phyloP scores from a whole-genome alignment of 1,140 invertebrate species.

The Cyclargus thomasi region DNA sequence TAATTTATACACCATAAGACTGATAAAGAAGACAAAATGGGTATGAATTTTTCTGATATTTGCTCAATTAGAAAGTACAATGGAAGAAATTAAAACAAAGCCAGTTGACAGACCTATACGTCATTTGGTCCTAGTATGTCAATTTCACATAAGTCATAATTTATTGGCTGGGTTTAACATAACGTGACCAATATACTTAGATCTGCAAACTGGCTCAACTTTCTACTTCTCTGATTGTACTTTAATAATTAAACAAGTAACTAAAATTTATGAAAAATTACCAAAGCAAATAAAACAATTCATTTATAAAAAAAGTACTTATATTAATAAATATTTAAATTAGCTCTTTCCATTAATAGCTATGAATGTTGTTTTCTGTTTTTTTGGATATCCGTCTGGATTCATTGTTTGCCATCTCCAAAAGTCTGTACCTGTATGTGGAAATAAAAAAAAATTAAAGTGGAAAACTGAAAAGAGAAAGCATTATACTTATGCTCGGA shows the following conservation, averaged over 20 bases:
- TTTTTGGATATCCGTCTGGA: slow-evolving; percentile 83
- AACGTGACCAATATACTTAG: too few species aligned
- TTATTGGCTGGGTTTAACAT: too few species aligned
- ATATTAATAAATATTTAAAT: slow-evolving; percentile 18
- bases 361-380: slow-evolving; percentile 53
- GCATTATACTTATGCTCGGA: too few species aligned
- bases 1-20: neutral
- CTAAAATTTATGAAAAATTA: too few species aligned
- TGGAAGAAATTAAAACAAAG: too few species aligned
- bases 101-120: too few species aligned
- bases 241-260: too few species aligned
- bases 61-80: neutral
- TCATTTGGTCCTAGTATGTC: too few species aligned
- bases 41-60: neutral
- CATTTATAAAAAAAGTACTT: neutral
- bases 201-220: too few species aligned
- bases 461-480: too few species aligned
- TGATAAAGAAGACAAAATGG: neutral
- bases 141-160: too few species aligned
- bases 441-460: slow-evolving; percentile 5
- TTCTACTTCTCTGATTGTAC: too few species aligned
- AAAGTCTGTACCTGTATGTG: slow-evolving; percentile 84
- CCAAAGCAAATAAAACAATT: neutral
- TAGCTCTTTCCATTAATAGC: slow-evolving; percentile 63
- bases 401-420: slow-evolving; percentile 94